phyloP scores from a whole-genome alignment of 2,888 invertebrate genomes.

The Phania funesta region DNA sequence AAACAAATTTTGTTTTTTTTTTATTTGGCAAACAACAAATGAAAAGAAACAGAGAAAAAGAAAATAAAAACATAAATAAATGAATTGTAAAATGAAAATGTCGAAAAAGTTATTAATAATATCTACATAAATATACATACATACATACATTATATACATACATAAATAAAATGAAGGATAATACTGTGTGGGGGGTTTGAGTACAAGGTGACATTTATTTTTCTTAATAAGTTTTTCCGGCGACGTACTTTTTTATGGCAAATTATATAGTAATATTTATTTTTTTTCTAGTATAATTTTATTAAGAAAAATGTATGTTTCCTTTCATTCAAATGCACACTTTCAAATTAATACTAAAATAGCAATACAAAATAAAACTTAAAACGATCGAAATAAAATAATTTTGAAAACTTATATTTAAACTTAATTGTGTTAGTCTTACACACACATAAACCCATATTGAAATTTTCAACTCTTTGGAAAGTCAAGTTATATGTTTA shows the following conservation, averaged over 20 bases:
- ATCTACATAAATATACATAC: neutral
- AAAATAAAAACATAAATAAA: constrained; percentile 53
- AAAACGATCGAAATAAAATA: constrained; percentile 49
- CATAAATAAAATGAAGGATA: neutral
- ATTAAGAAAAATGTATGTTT: too few species aligned
- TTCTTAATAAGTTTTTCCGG: too few species aligned
- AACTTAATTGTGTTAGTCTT: constrained; percentile 3
- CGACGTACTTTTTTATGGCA: too few species aligned
- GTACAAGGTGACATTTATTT: too few species aligned
- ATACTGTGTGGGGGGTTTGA: too few species aligned
- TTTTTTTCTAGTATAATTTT: too few species aligned
- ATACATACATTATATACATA: neutral
- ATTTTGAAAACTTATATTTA: neutral
- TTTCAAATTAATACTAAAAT: too few species aligned
- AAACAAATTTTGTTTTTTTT: constrained; percentile 17
- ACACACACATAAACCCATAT: constrained; percentile 4
- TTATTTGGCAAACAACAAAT: constrained; percentile 27
- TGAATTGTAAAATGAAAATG: constrained; percentile 31
- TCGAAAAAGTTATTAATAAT: constrained; percentile 4
- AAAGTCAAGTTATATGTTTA: neutral
- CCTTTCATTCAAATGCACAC: too few species aligned
- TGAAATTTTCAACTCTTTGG: neutral
- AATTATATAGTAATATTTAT: too few species aligned
- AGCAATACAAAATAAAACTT: neutral
- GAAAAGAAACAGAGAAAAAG: constrained; percentile 57